phyloP scores from a whole-genome alignment of 1,140 invertebrate genomes.

The Ruditapes philippinarum region DNA sequence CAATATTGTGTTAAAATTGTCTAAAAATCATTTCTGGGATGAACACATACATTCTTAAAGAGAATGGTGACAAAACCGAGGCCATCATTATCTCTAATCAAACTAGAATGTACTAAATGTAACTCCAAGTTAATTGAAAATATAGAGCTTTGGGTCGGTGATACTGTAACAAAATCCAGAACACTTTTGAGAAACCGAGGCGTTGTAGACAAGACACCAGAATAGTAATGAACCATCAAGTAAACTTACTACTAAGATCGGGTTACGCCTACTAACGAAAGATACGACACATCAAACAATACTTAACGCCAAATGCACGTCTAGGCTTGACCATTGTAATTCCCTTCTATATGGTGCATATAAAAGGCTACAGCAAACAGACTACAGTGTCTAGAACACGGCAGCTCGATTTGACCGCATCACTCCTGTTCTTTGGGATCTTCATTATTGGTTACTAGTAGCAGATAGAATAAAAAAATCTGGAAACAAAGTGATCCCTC shows the following conservation, averaged over 20 bases:
- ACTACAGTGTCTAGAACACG: constrained; percentile 33
- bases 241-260: constrained; percentile 37
- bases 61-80: constrained; percentile 52
- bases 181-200: background rate
- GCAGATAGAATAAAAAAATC: background rate
- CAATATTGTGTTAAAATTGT: constrained; percentile 28
- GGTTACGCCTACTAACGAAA: constrained; percentile 11
- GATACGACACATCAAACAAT: constrained; percentile 32
- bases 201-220: background rate
- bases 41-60: constrained; percentile 52
- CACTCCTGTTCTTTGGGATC: constrained; percentile 38
- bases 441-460: constrained; percentile 47
- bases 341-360: constrained; percentile 8
- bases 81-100: constrained; percentile 27
- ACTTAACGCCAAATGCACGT: constrained; percentile 31
- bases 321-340: constrained; percentile 41
- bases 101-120: no score
- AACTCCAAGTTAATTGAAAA: background rate
- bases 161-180: constrained; percentile 11
- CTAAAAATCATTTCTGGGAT: constrained; percentile 48
- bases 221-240: constrained; percentile 35
- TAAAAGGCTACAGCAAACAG: background rate
- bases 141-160: constrained; percentile 34
- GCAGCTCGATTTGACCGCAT: constrained; percentile 47
- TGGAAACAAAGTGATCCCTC: no score